Evolutionary conservation across 2,888 invertebrate genomes (phyloP).

Genomic region (Chaitophorus viminalis): DNA sequence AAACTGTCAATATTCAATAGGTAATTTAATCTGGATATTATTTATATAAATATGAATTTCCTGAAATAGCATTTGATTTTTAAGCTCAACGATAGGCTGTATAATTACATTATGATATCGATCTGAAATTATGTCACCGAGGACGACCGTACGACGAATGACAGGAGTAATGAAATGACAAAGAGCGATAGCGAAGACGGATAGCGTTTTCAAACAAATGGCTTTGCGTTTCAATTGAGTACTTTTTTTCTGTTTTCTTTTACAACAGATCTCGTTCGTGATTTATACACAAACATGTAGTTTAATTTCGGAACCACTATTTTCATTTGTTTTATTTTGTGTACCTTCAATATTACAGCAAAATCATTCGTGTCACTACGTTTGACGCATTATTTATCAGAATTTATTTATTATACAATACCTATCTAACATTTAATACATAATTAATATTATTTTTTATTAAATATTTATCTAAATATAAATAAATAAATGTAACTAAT

Average conservation of each 20-base stretch:
- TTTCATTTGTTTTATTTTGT: neutral
- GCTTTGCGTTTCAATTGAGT: neutral
- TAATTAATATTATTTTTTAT: no score
- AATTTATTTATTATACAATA: no score
- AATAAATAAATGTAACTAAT: no score
- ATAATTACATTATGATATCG: neutral
- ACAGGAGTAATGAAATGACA: neutral
- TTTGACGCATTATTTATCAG: neutral
- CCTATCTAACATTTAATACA: no score
- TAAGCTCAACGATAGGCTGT: no score
- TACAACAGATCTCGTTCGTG: neutral
- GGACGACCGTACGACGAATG: neutral
- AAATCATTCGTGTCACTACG: neutral
- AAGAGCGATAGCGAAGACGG: neutral
- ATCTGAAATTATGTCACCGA: neutral
- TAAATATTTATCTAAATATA: no score
- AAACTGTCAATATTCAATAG: no score
- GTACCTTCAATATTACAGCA: neutral
- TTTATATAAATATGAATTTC: no score
- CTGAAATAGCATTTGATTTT: no score
- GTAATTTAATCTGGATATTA: no score
- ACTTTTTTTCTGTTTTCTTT: neutral
- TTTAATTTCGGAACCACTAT: neutral
- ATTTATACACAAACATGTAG: neutral
- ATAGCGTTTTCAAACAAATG: neutral